Base-by-base conservation (phyloP, 2,888 invertebrate genomes). In the Hedychridium roseum region DNA sequence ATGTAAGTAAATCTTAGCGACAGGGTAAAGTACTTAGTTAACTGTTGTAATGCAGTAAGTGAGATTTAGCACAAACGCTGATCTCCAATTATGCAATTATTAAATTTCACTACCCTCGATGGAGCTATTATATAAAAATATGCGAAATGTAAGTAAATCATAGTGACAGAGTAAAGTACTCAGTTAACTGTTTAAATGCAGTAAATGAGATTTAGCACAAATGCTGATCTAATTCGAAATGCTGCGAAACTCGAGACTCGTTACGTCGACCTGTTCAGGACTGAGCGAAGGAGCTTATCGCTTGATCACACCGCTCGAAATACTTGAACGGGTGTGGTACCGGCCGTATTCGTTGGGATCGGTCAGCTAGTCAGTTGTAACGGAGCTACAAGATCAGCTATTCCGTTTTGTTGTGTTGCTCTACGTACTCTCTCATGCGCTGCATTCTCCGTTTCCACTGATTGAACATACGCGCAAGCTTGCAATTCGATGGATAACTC, bases 271-370 rank as follows among this genome's bases (percentile, higher is more conserved):
- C 15, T 23, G n/a, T n/a, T n/a, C n/a, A n/a, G n/a, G n/a, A n/a
- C n/a, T n/a, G 54, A 57, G 46, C 61, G 46, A 52, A 50, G 43
- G 40, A 49, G 45, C 60, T 62, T 63, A 63, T 63, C 63, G 63
- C 60, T 44, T 56, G 64, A 64, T 64, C 64, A 64, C 64, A 60
- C 60, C 56, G 60, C 60, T 64, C 60, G 64, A 64, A 64, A 64
- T 60, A 56, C 60, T 54, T 58, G 52, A 60, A 54, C 64, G 64
- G 64, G 64, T 64, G 64, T 64, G 64, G 64, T 64, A 60, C 60
- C 57, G n/a, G n/a, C n/a, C n/a, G n/a, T n/a, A n/a, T n/a, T n/a
- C n/a, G n/a, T n/a, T n/a, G n/a, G n/a, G n/a, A n/a, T n/a, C n/a
- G n/a, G n/a, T n/a, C n/a, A n/a, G n/a, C n/a, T n/a, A n/a, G 23